phyloP scores from a whole-genome alignment of 2,888 invertebrate species.

The Leucania comma region DNA sequence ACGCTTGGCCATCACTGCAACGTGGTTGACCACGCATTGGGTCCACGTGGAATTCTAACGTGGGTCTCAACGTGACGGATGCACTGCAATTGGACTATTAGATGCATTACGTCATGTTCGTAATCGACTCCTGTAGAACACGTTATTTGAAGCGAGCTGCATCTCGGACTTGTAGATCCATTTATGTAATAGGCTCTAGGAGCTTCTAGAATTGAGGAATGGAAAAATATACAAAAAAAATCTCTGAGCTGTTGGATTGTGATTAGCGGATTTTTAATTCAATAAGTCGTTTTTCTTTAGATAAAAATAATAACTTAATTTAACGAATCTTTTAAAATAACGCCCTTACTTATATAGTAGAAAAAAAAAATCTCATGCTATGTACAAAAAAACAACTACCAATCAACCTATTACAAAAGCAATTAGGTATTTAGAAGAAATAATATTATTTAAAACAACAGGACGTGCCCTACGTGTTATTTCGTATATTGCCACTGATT shows the following conservation, averaged over 20 bases:
- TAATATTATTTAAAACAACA: no score
- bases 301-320: no score
- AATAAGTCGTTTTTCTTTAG: not conserved
- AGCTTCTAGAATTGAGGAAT: not conserved
- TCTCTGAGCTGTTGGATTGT: no score
- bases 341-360: not conserved
- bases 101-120: constrained; percentile 31
- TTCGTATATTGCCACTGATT: constrained; percentile 17
- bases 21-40: constrained; percentile 40
- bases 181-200: not conserved
- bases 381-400: not conserved
- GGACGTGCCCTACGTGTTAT: constrained; percentile 34
- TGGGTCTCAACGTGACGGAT: constrained; percentile 52
- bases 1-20: constrained; percentile 9
- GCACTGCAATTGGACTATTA: constrained; percentile 49
- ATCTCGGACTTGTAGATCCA: not conserved
- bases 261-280: not conserved
- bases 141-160: constrained; percentile 34
- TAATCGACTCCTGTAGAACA: constrained; percentile 24
- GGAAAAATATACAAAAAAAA: constrained; percentile 4
- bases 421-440: not conserved
- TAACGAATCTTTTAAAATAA: not conserved
- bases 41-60: constrained; percentile 29
- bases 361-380: not conserved
- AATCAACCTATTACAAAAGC: constrained; percentile 4